Base-by-base conservation (phyloP, 1,140 invertebrate genomes). In the Sminthurides bifidus region DNA sequence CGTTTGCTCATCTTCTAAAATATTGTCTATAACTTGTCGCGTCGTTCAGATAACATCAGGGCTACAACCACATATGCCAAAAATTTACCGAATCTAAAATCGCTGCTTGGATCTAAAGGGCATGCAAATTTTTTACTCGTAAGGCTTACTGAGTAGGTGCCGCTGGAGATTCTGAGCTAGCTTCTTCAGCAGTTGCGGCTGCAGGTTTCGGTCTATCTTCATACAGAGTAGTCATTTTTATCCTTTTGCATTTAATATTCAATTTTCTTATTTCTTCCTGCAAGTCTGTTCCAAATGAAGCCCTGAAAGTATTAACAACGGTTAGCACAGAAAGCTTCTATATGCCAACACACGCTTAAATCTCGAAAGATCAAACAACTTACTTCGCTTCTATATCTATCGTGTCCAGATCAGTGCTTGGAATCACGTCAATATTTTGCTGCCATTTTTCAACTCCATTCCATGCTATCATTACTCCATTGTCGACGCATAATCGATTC, bases 391-490 rank as follows among this genome's bases (percentile, higher is more conserved):
- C 65, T 67, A 71, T 66, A 64, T 68, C 68, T n/a, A 77, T 67
- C 40, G 71, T 66, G 33, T 72, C 71, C 14, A 73, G 69, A 61
- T 77, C 66, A 49, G 65, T n/a, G 58, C 59, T 58, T 23, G 64
- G 55, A 12, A 65, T 65, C 31, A 74, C 63, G n/a, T 68, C 73
- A 52, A 63, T 52, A 19, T 68, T 68, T 26, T 56, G 54, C 40
- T 57, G 58, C 62, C 71, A 70, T 54, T 81, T 84, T 72, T 96
- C 92, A 31, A 92, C 73, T 8, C 89, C 92, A 78, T 94, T 94
- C 94, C 94, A 98, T 21, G 94, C 94, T 62, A 98, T 92, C 95
- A 98, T 98, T n/a, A 94, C 77, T 19, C 93, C 95, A 80, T 98
- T 98, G 70, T 98, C 95, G 3, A 87, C 93, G 68, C 94, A 98